Percentiles rank a stretch among this genome's conserved stretches.
These are phyloP conservation scores for Ptychodera flava DNA, from an alignment of 35 echinoderm and acorn worm species.

Conservation along the genomic window DNA sequence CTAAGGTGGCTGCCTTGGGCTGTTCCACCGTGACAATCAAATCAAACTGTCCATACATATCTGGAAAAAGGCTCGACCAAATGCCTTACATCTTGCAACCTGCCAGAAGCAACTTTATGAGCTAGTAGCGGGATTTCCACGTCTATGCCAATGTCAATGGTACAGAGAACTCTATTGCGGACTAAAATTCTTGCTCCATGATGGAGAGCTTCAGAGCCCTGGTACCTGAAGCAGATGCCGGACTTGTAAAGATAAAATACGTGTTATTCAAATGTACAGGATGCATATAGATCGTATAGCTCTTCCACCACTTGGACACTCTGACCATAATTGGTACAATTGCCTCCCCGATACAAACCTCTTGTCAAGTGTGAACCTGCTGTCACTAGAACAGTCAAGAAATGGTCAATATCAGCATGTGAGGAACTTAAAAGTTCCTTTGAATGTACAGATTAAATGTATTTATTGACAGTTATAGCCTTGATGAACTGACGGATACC, in stretches of 20 bases:
- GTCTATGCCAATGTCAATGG: too few relatives aligned
- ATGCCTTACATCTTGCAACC: too few relatives aligned
- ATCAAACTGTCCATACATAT: too few relatives aligned
- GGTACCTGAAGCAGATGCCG: not conserved
- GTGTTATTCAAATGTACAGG: constrained; percentile 13
- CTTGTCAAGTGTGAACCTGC: constrained; percentile 11
- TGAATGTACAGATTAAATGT: constrained; percentile 15
- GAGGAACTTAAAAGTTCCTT: not conserved
- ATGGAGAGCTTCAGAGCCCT: not conserved
- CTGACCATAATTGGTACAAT: constrained; percentile 8
- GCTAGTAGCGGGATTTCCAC: too few relatives aligned
- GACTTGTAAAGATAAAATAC: constrained; percentile 4
- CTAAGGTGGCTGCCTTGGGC: too few relatives aligned
- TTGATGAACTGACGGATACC: constrained; percentile 25
- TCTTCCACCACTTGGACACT: not conserved
- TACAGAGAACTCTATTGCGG: too few relatives aligned
- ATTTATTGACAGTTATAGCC: constrained; percentile 1
- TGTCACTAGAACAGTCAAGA: not conserved
- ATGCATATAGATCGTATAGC: constrained; percentile 2
- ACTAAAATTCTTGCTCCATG: too few relatives aligned
- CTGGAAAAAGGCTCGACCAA: too few relatives aligned
- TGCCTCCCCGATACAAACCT: constrained; percentile 23
- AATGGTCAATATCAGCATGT: not conserved
- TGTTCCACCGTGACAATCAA: too few relatives aligned
- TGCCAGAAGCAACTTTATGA: too few relatives aligned